These are phyloP conservation scores for Mycalesis mineus DNA, from an alignment of 2,888 invertebrate genomes.

Conservation along the genomic window DNA sequence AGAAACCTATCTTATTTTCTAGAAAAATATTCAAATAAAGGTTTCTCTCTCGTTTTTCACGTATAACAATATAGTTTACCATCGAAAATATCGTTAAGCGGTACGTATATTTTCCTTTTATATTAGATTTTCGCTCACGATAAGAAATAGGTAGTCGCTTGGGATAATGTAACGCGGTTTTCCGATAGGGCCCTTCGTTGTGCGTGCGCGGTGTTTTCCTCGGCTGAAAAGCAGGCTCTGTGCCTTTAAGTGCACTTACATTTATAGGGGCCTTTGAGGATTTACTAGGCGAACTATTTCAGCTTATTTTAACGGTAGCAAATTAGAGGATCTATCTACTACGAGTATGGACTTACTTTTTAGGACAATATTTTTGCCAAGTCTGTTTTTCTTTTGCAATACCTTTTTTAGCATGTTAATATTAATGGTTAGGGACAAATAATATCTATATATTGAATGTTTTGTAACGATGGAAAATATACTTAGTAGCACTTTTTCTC, in stretches of 20 bases:
- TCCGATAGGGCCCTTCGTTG: background rate
- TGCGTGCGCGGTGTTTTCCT: slow-evolving; percentile 1
- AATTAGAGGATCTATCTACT: background rate
- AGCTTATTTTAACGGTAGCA: background rate
- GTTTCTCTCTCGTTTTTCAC: background rate
- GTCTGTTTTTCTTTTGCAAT: too few relatives aligned
- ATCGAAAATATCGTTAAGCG: slow-evolving; percentile 22
- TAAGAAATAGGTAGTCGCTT: slow-evolving; percentile 20
- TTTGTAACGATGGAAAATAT: too few relatives aligned
- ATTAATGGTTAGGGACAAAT: too few relatives aligned
- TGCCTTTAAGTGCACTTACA: slow-evolving; percentile 6
- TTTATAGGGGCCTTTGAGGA: background rate
- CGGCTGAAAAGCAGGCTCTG: background rate
- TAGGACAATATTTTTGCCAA: too few relatives aligned
- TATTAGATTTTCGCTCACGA: slow-evolving; percentile 27
- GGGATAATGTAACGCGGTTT: slow-evolving; percentile 11
- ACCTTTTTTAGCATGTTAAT: too few relatives aligned
- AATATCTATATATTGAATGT: too few relatives aligned
- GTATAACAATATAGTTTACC: slow-evolving; percentile 5
- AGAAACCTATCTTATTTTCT: background rate
- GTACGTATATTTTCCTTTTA: slow-evolving; percentile 18
- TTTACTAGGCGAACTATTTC: background rate
- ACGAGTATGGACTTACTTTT: too few relatives aligned
- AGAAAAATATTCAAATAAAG: slow-evolving; percentile 1
- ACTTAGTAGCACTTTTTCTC: too few relatives aligned